These are phyloP conservation scores for Drosophila guanche DNA, from an alignment of 1,140 invertebrate genomes.

Conservation along the genomic window DNA sequence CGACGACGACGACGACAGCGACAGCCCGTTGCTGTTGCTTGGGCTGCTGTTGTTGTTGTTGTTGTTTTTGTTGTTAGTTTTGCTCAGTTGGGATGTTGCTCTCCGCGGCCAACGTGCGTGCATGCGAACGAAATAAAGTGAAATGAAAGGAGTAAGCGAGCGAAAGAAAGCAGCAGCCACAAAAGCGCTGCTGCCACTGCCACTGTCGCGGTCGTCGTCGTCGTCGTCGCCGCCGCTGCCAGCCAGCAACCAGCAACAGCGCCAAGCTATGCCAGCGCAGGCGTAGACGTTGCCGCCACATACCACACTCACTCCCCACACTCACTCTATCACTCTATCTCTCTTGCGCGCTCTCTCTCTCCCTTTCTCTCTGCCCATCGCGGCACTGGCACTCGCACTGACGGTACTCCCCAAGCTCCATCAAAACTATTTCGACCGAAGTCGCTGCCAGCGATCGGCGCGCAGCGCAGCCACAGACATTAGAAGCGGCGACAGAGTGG, in stretches of 20 bases:
- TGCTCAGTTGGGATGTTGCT: conserved; percentile 34
- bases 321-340: background rate
- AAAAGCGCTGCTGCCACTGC: conserved; percentile 60
- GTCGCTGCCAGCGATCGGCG: conserved; percentile 43
- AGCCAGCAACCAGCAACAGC: background rate
- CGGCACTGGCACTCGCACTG: background rate
- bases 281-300: conserved; percentile 37
- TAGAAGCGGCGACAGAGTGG: conserved; percentile 33
- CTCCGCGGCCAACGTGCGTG: conserved; percentile 83
- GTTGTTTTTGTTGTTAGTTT: conserved; percentile 34
- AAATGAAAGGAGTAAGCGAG: conserved; percentile 84
- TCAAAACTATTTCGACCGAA: conserved; percentile 1
- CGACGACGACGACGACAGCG: background rate
- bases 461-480: conserved; percentile 21
- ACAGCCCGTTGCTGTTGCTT: conserved; percentile 27
- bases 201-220: conserved; percentile 31
- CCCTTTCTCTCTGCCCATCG: background rate
- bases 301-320: conserved; percentile 5
- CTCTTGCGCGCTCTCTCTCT: conserved; percentile 16
- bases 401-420: background rate
- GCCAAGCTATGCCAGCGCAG: conserved; percentile 29
- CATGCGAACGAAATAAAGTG: conserved; percentile 84
- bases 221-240: conserved; percentile 29
- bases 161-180: conserved; percentile 83
- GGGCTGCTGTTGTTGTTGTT: conserved; percentile 23